These are phyloP conservation scores for Adelphocoris suturalis DNA, from an alignment of 2,888 invertebrate species.

Conservation along the genomic window DNA sequence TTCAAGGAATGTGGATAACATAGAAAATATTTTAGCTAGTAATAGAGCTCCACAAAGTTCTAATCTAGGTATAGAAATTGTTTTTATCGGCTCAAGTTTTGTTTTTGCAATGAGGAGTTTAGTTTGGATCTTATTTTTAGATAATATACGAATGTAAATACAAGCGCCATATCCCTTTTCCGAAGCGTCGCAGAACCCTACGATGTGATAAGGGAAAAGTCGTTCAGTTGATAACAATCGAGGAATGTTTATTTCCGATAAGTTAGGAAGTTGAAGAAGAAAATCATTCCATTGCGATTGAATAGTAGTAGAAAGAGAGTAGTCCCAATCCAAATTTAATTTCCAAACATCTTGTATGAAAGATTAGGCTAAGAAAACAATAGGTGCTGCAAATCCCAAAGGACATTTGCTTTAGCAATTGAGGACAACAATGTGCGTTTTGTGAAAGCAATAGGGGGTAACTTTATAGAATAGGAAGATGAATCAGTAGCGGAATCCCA, in stretches of 20 bases:
- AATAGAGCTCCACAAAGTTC: conserved; percentile 3
- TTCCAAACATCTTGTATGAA: conserved; percentile 53
- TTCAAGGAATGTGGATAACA: neutral
- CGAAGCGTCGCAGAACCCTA: conserved; percentile 58
- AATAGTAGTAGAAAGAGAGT: neutral
- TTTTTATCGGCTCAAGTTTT: neutral
- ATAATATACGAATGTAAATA: conserved; percentile 41
- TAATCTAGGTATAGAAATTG: neutral
- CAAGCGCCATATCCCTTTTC: conserved; percentile 45
- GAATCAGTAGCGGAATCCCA: conserved; percentile 73
- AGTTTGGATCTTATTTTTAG: neutral
- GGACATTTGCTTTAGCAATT: neutral
- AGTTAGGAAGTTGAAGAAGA: conserved; percentile 1
- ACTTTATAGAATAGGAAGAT: conserved; percentile 69
- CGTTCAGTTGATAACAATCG: neutral
- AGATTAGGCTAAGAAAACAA: conserved; percentile 33
- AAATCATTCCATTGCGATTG: neutral
- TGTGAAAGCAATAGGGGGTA: conserved; percentile 58
- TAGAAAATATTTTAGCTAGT: neutral
- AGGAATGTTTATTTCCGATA: conserved; percentile 45
- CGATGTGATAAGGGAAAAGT: neutral
- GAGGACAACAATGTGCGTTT: conserved; percentile 74
- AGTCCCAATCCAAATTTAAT: conserved; percentile 44
- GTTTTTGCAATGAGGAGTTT: neutral
- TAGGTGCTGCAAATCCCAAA: conserved; percentile 41